Evolutionary conservation across 2,113 vertebrate species (phyloP), one percentile per base, ranked within the genome.

Genomic region (Irena cyanogastra): DNA sequence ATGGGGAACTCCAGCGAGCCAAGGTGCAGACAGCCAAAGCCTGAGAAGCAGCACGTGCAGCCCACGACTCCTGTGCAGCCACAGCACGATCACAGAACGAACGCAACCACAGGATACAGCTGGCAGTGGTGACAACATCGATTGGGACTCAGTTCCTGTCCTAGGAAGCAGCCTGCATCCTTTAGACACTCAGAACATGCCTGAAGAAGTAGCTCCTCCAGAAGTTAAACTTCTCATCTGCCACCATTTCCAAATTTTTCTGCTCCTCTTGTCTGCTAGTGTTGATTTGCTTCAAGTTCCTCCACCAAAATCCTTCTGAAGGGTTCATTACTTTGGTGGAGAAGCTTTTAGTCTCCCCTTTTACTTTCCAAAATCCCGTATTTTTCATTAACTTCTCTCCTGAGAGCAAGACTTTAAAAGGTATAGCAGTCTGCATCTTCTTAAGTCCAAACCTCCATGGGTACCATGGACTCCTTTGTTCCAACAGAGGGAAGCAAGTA

Each of bases 361-460:
- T 45, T 19, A 23, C 42, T 57, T 94, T 63, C n/a, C 6, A 7
- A 92, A 95, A 95, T 74, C 78, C 65, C 3, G 0, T 12, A 28
- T 52, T 6, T 33, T 56, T 82, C 70, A 50, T 63, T 31, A 69
- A 15, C n/a, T 59, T 21, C 57, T 91, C 88, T 85, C 68, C 81
- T 80, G 70, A 53, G 63, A 83, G 21, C 42, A 64, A 87, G 77
- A 70, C 61, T 75, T 61, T 41, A 71, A 95, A 79, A 70, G 4
- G 3, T 18, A 75, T 71, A 86, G 12, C 33, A 69, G n/a, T 33
- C 35, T 30, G 27, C 28, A 31, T 75, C 47, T 54, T 63, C 96
- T 98, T 98, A 99, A 93, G 99, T 99, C 99, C 99, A 99, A 66
- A 99, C 98, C 93, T 99, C 99, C 98, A 98, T 99, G 89, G 99